These are phyloP conservation scores for Steatocranus sp. DNA, from an alignment of 2,797 vertebrate genomes.

Conservation along the genomic window DNA sequence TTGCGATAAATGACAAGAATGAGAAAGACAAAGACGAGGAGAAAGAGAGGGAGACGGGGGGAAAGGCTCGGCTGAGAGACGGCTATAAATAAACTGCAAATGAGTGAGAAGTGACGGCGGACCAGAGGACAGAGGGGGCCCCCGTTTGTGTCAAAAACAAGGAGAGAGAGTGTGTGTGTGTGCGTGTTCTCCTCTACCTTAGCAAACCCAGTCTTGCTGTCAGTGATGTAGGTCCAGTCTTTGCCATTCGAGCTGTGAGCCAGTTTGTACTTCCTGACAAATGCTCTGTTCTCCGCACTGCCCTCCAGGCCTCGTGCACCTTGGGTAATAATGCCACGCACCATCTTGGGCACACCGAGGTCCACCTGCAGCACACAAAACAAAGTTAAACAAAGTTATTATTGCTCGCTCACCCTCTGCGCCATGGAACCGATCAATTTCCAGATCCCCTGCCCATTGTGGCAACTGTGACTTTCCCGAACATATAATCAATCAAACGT, in stretches of 20 bases:
- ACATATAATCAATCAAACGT: not conserved
- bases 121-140: not conserved
- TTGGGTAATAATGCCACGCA: conserved; percentile 93
- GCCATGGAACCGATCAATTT: not conserved
- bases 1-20: conserved; percentile 21
- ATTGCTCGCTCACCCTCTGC: not conserved
- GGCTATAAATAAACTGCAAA: conserved; percentile 49
- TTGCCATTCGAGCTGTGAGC: conserved; percentile 90
- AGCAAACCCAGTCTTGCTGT: conserved; percentile 85
- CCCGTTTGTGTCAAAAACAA: not conserved
- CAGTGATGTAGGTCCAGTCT: conserved; percentile 89
- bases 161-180: not conserved
- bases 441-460: not conserved
- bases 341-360: conserved; percentile 83
- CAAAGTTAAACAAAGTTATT: not conserved
- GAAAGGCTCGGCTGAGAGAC: conserved; percentile 21
- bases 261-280: conserved; percentile 95
- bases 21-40: not conserved
- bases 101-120: conserved; percentile 39
- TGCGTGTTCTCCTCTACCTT: conserved; percentile 78
- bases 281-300: conserved; percentile 88
- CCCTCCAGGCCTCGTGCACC: conserved; percentile 92
- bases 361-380: conserved; percentile 72
- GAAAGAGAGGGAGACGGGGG: not conserved
- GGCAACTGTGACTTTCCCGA: not conserved